Base-by-base conservation (phyloP, 2,797 vertebrate species). In the Neosilurus mollespiculum region DNA sequence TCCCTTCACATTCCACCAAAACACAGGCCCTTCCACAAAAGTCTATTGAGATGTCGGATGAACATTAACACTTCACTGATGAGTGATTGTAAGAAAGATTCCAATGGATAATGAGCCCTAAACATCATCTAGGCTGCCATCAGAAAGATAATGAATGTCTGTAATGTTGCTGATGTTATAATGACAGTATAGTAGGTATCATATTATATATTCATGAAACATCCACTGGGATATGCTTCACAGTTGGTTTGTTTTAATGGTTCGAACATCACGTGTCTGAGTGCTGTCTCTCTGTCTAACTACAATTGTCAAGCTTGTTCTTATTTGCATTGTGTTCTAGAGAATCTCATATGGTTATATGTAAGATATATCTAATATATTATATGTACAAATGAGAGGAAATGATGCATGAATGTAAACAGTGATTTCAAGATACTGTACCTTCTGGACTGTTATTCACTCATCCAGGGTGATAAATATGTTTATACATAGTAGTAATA, bases 321-420 rank as follows among this genome's bases (percentile, higher is more conserved):
- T 84, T 66, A 78, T 81, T 54, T 81, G 49, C 58, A 69, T 3
- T 86, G 67, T 81, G 81, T 66, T 20, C 90, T 91, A 67, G 26
- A 51, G 69, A 71, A 78, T 78, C 18, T 75, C 78, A 81, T 37
- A 71, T 56, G 70, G 58, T 58, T 77, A 70, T 77, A 65, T 62
- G 22, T 81, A 85, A 85, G n/a, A 62, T 81, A 76, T 77, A 59
- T 62, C 51, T 51, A 80, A 81, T 71, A 9, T 66, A 80, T 82
- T 81, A 69, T 81, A 85, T 85, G 79, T 80, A 59, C 43, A 78
- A 80, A 81, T 37, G 89, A 91, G 91, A 91, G 90, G 93, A 61
- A 85, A 88, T 91, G 93, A 92, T 96, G 97, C 97, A 97, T 96
- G 96, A 96, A 95, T 95, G 96, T 97, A 95, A 95, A 96, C 96